These are phyloP conservation scores for Watsonalla binaria DNA, from an alignment of 2,888 invertebrate species.

Conservation along the genomic window DNA sequence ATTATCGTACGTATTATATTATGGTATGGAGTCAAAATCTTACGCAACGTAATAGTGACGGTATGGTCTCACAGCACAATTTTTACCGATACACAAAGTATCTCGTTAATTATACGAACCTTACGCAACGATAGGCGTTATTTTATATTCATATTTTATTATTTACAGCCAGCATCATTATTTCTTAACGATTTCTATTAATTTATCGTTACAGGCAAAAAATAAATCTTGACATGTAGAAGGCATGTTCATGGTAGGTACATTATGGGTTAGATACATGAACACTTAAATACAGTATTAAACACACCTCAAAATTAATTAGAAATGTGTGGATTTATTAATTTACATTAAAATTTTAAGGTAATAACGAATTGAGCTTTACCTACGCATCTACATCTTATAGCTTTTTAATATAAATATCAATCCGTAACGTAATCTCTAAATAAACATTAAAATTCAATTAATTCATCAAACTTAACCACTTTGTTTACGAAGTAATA, in stretches of 20 bases:
- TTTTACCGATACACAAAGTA: conserved; percentile 30
- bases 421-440: conserved; percentile 23
- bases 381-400: conserved; percentile 48
- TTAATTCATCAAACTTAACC: conserved; percentile 16
- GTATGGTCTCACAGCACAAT: conserved; percentile 53
- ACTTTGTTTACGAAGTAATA: conserved; percentile 26
- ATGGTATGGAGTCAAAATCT: conserved; percentile 13
- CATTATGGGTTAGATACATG: conserved; percentile 29
- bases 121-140: conserved; percentile 49
- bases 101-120: conserved; percentile 19
- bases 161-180: conserved; percentile 39
- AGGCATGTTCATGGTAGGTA: conserved; percentile 72
- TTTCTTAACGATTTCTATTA: conserved; percentile 19
- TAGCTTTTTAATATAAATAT: conserved; percentile 25
- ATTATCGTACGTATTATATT: conserved; percentile 12
- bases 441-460: conserved; percentile 8
- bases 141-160: conserved; percentile 26
- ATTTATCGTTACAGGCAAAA: conserved; percentile 34
- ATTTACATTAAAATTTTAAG: conserved; percentile 38
- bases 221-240: conserved; percentile 46
- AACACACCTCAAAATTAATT: conserved; percentile 29
- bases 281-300: conserved; percentile 12
- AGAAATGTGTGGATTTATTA: conserved; percentile 27
- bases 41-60: conserved; percentile 37
- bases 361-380: conserved; percentile 68